Evolutionary conservation across 2,113 vertebrate genomes (phyloP).

Genomic region (Ictidomys tridecemlineatus): DNA sequence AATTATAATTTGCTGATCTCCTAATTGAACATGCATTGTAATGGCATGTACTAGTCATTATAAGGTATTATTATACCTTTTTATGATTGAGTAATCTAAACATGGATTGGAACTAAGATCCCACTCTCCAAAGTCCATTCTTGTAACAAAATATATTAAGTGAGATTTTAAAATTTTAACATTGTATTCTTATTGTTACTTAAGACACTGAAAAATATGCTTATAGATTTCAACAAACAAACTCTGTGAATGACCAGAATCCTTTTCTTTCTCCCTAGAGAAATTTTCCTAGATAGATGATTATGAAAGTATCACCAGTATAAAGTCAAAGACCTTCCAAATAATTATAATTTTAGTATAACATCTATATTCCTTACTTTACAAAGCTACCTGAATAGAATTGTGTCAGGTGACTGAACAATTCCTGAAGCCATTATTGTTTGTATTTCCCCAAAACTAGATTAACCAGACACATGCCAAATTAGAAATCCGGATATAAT

Average conservation of each 20-base stretch:
- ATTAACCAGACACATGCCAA: constrained; percentile 55
- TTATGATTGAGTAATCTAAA: not conserved
- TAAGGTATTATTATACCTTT: not conserved
- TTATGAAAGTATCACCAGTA: not conserved
- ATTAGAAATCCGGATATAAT: constrained; percentile 42
- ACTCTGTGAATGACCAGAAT: not conserved
- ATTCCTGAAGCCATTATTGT: constrained; percentile 32
- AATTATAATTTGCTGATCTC: constrained; percentile 10
- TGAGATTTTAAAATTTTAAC: constrained; percentile 8
- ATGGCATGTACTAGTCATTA: not conserved
- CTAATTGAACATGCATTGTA: not conserved
- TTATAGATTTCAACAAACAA: not conserved
- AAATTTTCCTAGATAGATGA: constrained; percentile 2
- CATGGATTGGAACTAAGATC: not conserved
- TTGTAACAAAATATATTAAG: not conserved
- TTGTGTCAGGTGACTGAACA: not conserved
- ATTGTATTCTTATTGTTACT: constrained; percentile 11
- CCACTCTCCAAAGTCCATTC: not conserved
- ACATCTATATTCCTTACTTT: constrained; percentile 51
- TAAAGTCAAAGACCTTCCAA: constrained; percentile 9
- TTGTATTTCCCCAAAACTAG: constrained; percentile 27
- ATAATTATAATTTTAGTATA: constrained; percentile 35
- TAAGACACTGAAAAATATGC: not conserved
- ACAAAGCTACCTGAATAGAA: constrained; percentile 55
- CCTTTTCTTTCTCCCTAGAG: constrained; percentile 21